Base-by-base conservation (phyloP, 2,888 invertebrate genomes). In the Plebejus anna region DNA sequence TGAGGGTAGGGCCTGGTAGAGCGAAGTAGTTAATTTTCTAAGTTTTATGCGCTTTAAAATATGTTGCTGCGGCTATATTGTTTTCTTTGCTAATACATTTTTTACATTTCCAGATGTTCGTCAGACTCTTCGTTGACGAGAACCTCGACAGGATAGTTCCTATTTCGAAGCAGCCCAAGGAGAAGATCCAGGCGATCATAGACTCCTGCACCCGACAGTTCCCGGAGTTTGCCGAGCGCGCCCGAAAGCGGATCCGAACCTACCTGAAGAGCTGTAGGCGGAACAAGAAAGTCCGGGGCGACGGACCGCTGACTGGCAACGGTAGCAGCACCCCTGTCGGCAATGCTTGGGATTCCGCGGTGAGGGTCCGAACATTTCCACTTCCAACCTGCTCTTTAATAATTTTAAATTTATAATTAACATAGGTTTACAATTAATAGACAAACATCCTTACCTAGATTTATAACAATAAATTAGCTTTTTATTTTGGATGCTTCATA, bases 181-280 rank as follows among this genome's bases (percentile, higher is more conserved):
- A 99, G 89, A 99, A 99, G 94, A 98, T 99, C 82, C 98, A 99
- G 87, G 99, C 98, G 32, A 99, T 99, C 87, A 98, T 99, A 80
- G 99, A 99, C 89, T 98, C 98, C 32, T 99, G 99, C 93, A 98
- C 98, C 79, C 95, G 99, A 83, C 99, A 99, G 94, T 99, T 99
- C 88, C 98, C 99, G 78, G 99, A 99, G 92, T 98, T 98, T 86
- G 98, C 98, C 78, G 98, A 98, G 88, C 95, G 99, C 78, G 98
- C 99, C 78, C 95, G 99, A 82, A 99, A 99, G 92, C 95, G 99
- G 81, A 98, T 99, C 87, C 95, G 99, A 81, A 99, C 99, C 77
- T 99, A 99, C 90, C 94, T 99, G 86, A 99, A 99, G 94, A 98
- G 98, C 76, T 99, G 99, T 92, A 95, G 99, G 81, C 95, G 99